These are phyloP conservation scores for Eretmochelys imbricata DNA, from an alignment of 2,113 vertebrate genomes.

Conservation along the genomic window DNA sequence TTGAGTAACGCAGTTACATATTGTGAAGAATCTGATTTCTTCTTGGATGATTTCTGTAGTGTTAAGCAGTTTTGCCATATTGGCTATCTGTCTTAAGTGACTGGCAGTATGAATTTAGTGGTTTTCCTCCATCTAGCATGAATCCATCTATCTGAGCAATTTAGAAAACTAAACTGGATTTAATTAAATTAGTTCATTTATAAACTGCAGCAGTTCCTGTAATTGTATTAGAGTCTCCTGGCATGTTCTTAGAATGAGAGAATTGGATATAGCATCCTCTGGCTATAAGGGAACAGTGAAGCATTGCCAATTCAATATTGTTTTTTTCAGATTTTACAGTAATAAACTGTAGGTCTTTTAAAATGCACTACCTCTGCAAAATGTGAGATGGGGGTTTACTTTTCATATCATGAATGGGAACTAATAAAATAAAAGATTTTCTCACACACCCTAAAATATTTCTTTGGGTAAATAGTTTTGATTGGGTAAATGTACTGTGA, in stretches of 20 bases:
- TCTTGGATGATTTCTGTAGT: neutral
- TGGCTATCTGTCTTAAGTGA: neutral
- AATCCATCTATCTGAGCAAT: neutral
- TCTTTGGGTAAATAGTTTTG: neutral
- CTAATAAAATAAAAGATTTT: neutral
- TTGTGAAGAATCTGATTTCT: neutral
- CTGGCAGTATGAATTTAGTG: neutral
- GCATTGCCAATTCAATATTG: neutral
- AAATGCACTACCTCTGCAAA: neutral
- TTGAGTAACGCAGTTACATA: neutral
- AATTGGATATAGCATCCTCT: neutral
- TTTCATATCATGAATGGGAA: neutral
- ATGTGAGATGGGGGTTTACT: neutral
- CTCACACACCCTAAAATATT: neutral
- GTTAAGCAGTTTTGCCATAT: neutral
- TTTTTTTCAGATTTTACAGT: neutral
- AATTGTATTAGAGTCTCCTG: neutral
- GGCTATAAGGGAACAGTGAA: neutral
- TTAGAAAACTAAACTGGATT: neutral
- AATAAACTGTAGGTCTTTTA: neutral
- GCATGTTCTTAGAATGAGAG: neutral
- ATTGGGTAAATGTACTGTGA: neutral
- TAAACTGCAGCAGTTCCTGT: fast-evolving
- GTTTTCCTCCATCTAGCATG: neutral
- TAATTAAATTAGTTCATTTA: neutral